These are phyloP conservation scores for Chiridota heheva DNA, from an alignment of 35 echinoderm and acorn worm species.

Conservation along the genomic window DNA sequence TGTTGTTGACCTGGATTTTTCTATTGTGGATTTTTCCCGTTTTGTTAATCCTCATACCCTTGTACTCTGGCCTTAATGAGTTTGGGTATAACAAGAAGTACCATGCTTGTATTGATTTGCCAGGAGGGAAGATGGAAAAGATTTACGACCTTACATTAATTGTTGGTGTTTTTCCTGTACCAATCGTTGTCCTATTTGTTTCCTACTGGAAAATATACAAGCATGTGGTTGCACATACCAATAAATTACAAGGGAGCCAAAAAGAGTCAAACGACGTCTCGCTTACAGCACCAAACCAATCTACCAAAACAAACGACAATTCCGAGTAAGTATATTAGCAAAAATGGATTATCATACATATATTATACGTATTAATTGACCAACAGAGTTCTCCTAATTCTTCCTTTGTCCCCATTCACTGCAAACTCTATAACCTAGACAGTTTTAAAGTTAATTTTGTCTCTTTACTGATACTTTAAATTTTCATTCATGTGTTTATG, in stretches of 20 bases:
- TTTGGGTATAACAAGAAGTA: conserved; percentile 75
- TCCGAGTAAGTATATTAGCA: conserved; percentile 33
- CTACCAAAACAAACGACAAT: conserved; percentile 10
- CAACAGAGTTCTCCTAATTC: no score
- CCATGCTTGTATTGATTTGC: conserved; percentile 56
- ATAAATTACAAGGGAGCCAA: neutral
- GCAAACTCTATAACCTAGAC: no score
- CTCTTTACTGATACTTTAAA: no score
- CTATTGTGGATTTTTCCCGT: conserved; percentile 62
- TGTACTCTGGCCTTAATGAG: conserved; percentile 37
- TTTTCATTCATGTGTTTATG: no score
- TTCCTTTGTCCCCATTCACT: no score
- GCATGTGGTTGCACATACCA: conserved; percentile 48
- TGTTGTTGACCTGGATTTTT: conserved; percentile 32
- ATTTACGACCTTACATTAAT: conserved; percentile 53
- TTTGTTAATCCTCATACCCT: conserved; percentile 44
- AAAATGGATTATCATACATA: no score
- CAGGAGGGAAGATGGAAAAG: conserved; percentile 36
- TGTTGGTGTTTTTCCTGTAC: conserved; percentile 55
- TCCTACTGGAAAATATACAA: conserved; percentile 67
- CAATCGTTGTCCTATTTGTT: conserved; percentile 55
- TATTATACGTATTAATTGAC: no score
- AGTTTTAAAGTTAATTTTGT: no score
- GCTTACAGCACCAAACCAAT: conserved; percentile 17
- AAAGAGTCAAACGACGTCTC: conserved; percentile 31